phyloP scores from a whole-genome alignment of 2,797 vertebrate species.

The Pseudopleuronectes americanus region DNA sequence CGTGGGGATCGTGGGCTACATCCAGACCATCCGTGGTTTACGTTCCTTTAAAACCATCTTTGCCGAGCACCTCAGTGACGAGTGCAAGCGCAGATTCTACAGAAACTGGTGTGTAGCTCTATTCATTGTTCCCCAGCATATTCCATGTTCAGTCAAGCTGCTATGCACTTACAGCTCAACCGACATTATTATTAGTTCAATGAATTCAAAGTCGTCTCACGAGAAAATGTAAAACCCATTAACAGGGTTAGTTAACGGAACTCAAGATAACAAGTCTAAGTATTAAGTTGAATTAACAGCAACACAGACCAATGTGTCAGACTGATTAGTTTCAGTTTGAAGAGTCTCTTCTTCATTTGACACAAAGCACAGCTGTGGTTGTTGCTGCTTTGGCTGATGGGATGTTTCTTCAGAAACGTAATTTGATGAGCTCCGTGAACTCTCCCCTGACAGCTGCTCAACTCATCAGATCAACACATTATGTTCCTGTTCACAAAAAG shows the following conservation, averaged over 20 bases:
- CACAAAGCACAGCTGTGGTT: neutral
- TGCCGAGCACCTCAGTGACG: slow-evolving; percentile 93
- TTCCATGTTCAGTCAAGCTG: neutral
- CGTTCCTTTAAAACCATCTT: slow-evolving; percentile 92
- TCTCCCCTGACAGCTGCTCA: neutral
- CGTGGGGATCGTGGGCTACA: slow-evolving; percentile 91
- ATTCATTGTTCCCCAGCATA: neutral
- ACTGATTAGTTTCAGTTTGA: neutral
- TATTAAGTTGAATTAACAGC: neutral
- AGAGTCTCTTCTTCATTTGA: neutral
- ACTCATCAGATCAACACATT: neutral
- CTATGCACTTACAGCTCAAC: neutral
- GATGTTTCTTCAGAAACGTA: neutral
- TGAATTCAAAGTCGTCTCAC: no score
- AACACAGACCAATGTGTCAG: neutral
- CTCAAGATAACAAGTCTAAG: no score
- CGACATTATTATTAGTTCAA: neutral
- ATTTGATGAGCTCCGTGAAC: neutral
- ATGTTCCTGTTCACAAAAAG: no score
- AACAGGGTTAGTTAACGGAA: no score
- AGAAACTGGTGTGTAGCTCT: slow-evolving; percentile 87
- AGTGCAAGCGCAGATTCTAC: slow-evolving; percentile 95
- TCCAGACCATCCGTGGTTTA: slow-evolving; percentile 88
- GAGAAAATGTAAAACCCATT: no score
- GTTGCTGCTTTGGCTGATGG: neutral